A percentile compares a stretch with the other conserved stretches of the same genome.
Evolutionary conservation across 2,113 vertebrate genomes (phyloP).

Genomic region (Ceuthmochares aereus): DNA sequence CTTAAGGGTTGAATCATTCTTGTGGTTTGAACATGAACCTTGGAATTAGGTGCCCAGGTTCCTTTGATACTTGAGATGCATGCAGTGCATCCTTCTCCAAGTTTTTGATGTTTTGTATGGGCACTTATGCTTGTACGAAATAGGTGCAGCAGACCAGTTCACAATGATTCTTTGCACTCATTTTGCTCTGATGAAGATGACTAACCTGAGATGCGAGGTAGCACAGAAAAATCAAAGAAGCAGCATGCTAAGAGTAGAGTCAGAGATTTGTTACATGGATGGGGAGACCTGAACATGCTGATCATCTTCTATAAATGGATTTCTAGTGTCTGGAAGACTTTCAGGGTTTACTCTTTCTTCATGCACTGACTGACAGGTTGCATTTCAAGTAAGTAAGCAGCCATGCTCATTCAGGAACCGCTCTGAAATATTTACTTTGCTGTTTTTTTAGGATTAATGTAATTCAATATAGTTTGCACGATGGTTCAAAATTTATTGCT

Average conservation of each 20-base stretch:
- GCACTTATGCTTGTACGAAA: not conserved
- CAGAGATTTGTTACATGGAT: not conserved
- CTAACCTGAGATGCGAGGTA: rapidly evolving
- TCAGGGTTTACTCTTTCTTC: not conserved
- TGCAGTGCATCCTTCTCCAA: rapidly evolving
- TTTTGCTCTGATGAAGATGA: not conserved
- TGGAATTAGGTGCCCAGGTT: not conserved
- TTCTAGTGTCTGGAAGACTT: not conserved
- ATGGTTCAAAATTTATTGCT: not conserved
- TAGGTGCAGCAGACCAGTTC: not conserved
- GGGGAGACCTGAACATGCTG: not conserved
- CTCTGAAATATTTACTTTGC: not conserved
- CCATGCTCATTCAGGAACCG: not conserved
- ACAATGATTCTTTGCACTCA: not conserved
- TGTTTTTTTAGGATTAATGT: not conserved
- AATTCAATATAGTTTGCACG: not conserved
- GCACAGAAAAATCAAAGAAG: not conserved
- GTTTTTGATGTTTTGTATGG: not conserved
- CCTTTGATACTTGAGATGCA: not conserved
- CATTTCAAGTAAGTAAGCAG: not conserved
- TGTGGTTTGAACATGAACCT: not conserved
- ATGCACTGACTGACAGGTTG: not conserved
- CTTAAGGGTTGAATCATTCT: not conserved
- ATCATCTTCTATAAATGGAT: not conserved
- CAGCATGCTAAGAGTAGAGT: not conserved